Base-by-base conservation (phyloP, 2,888 invertebrate genomes). In the Junonia oenone region DNA sequence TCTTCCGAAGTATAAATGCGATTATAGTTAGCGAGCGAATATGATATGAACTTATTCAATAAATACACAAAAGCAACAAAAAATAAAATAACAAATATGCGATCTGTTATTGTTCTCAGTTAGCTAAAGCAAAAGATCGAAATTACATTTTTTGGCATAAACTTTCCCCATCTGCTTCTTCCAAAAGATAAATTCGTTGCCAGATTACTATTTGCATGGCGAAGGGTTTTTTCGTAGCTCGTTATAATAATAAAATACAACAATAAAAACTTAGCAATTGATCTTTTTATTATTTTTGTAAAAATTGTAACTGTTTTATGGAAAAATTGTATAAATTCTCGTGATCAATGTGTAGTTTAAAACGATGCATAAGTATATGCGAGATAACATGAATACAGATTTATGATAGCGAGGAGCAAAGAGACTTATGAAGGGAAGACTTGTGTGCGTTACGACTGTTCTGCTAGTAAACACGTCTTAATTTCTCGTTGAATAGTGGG, bases 381-480 rank as follows among this genome's bases (percentile, higher is more conserved):
- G 45, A 55, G 48, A 55, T 55, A 55, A 45, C 48, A 49, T 55
- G 48, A 27, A 27, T 35, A 48, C 43, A 78, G 79, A 83, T 83
- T 86, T 83, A 85, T 79, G 73, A 74, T 64, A 68, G 62, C 65
- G 64, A 64, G 68, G 71, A 78, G 74, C 66, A 65, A 71, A 78
- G 76, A 71, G 75, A 75, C 73, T 80, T 77, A 81, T 82, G 81
- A 84, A 83, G 73, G 82, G 75, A 78, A 70, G 75, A 78, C 79
- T 83, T 84, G 86, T 85, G 75, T 80, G 81, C 76, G 78, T 80
- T 80, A 84, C 82, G 84, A 83, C 79, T 80, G 78, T 72, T 75
- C 72, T 69, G 75, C 78, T 81, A 83, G 86, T 89, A 88, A 89
- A 89, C 89, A 88, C 85, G 74, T 86, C 86, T 84, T 90, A 88